Evolutionary conservation across 2,113 vertebrate genomes (phyloP).

Genomic region (Sminthopsis crassicaudata): DNA sequence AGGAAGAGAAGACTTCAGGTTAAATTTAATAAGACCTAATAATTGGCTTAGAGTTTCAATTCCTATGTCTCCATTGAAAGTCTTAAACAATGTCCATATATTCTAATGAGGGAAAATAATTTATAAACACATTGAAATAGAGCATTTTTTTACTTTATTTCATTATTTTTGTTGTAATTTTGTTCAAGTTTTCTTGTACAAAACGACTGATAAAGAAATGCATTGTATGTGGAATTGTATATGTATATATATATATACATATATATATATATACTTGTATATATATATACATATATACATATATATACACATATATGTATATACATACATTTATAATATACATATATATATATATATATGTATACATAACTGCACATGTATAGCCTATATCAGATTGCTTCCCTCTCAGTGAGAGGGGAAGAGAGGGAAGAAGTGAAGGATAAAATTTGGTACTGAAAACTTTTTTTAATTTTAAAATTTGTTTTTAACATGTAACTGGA

Average conservation of each 20-base stretch:
- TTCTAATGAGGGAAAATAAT: background rate
- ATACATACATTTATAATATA: too few relatives aligned
- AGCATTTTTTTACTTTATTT: background rate
- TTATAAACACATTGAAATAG: background rate
- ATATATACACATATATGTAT: too few relatives aligned
- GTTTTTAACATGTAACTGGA: background rate
- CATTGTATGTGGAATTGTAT: too few relatives aligned
- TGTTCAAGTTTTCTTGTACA: background rate
- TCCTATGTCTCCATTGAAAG: background rate
- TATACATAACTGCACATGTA: background rate
- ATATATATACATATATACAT: background rate
- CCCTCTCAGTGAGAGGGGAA: background rate
- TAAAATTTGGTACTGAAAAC: background rate
- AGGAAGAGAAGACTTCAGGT: background rate
- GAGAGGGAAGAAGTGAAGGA: background rate
- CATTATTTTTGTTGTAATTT: background rate
- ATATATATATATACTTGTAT: background rate
- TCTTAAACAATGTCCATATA: too few relatives aligned
- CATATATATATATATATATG: background rate
- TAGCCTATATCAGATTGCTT: background rate
- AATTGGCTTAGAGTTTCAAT: background rate
- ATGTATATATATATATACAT: background rate
- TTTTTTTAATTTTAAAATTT: background rate
- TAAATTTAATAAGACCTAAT: background rate
- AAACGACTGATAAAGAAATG: background rate